phyloP scores from a whole-genome alignment of 2,888 invertebrate genomes.

The Drosophila macrospina region DNA sequence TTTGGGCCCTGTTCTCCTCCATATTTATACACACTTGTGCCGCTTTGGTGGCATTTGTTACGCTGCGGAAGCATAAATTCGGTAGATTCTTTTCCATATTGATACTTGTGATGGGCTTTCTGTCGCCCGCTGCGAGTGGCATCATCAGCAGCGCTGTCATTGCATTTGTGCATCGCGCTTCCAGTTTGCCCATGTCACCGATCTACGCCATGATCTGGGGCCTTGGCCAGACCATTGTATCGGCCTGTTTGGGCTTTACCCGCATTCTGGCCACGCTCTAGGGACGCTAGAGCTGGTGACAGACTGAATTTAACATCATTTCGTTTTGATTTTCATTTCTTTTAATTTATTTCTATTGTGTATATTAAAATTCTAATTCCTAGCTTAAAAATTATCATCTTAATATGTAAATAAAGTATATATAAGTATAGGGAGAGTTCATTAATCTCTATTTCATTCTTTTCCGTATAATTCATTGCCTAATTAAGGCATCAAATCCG shows the following conservation, averaged over 20 bases:
- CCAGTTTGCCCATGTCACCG: conserved; percentile 94
- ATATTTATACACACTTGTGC: conserved; percentile 96
- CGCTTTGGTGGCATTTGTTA: conserved; percentile 95
- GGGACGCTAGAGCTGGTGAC: conserved; percentile 68
- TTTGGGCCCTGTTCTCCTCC: conserved; percentile 98
- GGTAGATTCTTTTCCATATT: conserved; percentile 97
- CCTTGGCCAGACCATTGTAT: conserved; percentile 95
- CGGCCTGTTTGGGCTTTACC: conserved; percentile 96
- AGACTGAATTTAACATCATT: conserved; percentile 38
- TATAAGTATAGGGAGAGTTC: conserved; percentile 1
- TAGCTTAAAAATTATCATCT: conserved; percentile 19
- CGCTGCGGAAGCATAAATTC: conserved; percentile 96
- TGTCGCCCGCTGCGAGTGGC: conserved; percentile 95
- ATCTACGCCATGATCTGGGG: conserved; percentile 98
- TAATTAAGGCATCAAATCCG: neutral
- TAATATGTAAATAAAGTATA: conserved; percentile 19
- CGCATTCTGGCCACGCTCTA: conserved; percentile 96
- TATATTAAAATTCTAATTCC: neutral
- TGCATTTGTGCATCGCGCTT: conserved; percentile 96
- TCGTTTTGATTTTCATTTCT: neutral
- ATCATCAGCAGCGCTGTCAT: conserved; percentile 96
- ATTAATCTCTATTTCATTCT: neutral
- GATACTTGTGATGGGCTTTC: conserved; percentile 94
- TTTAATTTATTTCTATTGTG: conserved; percentile 6
- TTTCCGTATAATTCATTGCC: neutral